Evolutionary conservation across 2,113 vertebrate species (phyloP).

Genomic region (Mungos mungo): DNA sequence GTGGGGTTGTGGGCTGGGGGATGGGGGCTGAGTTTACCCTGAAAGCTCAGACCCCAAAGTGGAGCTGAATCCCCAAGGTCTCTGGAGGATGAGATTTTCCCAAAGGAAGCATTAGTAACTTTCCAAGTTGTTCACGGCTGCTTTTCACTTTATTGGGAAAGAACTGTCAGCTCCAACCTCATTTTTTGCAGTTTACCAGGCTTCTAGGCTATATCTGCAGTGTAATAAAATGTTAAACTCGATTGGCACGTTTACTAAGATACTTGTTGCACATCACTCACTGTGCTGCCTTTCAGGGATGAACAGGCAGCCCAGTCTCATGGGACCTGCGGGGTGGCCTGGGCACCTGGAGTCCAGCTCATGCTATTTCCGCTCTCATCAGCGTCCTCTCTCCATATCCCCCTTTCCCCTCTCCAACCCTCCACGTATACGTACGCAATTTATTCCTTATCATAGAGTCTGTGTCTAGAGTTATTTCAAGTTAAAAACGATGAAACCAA

Average conservation of each 20-base stretch:
- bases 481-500: neutral
- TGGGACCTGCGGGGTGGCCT: neutral
- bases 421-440: rapidly evolving
- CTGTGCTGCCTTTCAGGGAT: neutral
- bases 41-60: neutral
- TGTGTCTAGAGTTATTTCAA: neutral
- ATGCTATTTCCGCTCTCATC: neutral
- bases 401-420: neutral
- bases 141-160: neutral
- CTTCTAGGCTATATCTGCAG: neutral
- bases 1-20: neutral
- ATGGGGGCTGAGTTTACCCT: neutral
- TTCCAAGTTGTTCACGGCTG: neutral
- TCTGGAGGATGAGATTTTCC: neutral
- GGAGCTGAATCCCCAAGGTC: neutral
- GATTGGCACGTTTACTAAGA: neutral
- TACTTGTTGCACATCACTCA: neutral
- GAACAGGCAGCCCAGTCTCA: neutral
- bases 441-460: neutral
- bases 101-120: neutral
- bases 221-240: neutral
- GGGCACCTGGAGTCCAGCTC: neutral
- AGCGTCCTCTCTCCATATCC: neutral
- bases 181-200: neutral
- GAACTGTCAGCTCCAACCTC: neutral